A percentile compares a stretch with the other conserved stretches of the same genome.
These are phyloP conservation scores for Drosophila sturtevanti DNA, from an alignment of 1,140 invertebrate genomes.

Conservation along the genomic window DNA sequence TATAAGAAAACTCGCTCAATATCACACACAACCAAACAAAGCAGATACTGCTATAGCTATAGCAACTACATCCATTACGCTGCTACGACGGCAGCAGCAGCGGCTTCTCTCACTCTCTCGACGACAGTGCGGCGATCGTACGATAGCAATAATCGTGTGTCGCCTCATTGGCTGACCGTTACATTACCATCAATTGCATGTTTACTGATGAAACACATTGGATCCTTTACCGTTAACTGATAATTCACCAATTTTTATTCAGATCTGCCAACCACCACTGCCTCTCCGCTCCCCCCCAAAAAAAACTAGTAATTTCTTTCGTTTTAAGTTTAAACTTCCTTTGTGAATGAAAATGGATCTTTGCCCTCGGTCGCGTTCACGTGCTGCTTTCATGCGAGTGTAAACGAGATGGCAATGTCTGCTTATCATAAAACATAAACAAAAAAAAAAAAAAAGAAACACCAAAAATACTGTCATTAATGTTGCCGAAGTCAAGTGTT, in stretches of 20 bases:
- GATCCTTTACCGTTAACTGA: neutral
- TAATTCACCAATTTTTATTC: neutral
- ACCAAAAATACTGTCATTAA: conserved; percentile 40
- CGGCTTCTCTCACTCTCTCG: conserved; percentile 36
- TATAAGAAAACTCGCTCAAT: conserved; percentile 67
- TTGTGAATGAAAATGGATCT: conserved; percentile 27
- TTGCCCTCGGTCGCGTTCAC: conserved; percentile 37
- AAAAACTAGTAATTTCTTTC: conserved; percentile 9
- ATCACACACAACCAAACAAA: conserved; percentile 40
- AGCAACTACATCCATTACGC: neutral
- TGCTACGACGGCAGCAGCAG: conserved; percentile 4
- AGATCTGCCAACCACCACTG: conserved; percentile 9
- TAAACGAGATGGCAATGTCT: conserved; percentile 31
- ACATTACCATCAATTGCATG: conserved; percentile 6
- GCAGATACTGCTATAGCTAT: neutral
- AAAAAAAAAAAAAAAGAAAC: conserved; percentile 25
- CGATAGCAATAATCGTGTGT: conserved; percentile 34
- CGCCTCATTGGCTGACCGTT: neutral
- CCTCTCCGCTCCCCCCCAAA: neutral
- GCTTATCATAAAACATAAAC: conserved; percentile 44
- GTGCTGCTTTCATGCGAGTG: conserved; percentile 26
- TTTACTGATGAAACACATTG: neutral
- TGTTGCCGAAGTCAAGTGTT: conserved; percentile 42
- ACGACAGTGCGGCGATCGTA: conserved; percentile 35
- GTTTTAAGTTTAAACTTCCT: conserved; percentile 2